Percentiles rank a stretch among this genome's conserved stretches.
phyloP scores from a whole-genome alignment of 2,797 vertebrate species.

The Clarias fuscus region DNA sequence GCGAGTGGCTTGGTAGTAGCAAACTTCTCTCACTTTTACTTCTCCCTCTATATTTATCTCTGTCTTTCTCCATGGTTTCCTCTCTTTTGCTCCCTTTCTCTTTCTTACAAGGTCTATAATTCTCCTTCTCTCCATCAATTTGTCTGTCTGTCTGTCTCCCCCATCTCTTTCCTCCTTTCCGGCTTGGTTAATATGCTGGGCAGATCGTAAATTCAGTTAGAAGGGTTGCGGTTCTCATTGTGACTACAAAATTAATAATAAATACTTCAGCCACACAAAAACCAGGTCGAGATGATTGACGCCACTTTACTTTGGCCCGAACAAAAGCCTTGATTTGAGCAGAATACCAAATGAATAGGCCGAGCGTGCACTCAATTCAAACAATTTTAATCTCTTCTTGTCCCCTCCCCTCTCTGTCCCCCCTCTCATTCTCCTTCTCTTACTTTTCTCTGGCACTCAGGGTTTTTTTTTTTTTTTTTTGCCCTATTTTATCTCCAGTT shows the following conservation, averaged over 20 bases:
- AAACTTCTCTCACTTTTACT: slow-evolving; percentile 75
- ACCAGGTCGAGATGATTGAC: slow-evolving; percentile 82
- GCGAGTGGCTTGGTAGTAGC: slow-evolving; percentile 79
- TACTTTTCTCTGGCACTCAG: slow-evolving; percentile 63
- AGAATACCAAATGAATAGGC: slow-evolving; percentile 80
- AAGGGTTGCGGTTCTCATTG: slow-evolving; percentile 75
- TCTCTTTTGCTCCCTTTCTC: background rate
- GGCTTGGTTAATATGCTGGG: slow-evolving; percentile 71
- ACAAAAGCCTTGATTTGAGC: slow-evolving; percentile 83
- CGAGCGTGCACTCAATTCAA: slow-evolving; percentile 81
- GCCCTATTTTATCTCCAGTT: slow-evolving; percentile 49
- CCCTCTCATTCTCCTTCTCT: slow-evolving; percentile 55
- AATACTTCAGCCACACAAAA: slow-evolving; percentile 78
- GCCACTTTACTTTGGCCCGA: slow-evolving; percentile 76
- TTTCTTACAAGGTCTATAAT: background rate
- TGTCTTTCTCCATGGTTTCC: slow-evolving; percentile 17
- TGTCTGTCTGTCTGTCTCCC: slow-evolving; percentile 66
- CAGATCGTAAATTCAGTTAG: slow-evolving; percentile 49
- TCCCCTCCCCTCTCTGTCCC: slow-evolving; percentile 61
- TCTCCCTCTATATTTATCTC: slow-evolving; percentile 53
- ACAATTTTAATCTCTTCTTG: slow-evolving; percentile 81
- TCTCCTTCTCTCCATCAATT: slow-evolving; percentile 57
- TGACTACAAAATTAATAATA: slow-evolving; percentile 82
- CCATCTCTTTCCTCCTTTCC: slow-evolving; percentile 65
- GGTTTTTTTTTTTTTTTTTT: slow-evolving; percentile 45